These are phyloP conservation scores for Aporrectodea caliginosa DNA, from an alignment of 1,140 invertebrate genomes.

Conservation along the genomic window DNA sequence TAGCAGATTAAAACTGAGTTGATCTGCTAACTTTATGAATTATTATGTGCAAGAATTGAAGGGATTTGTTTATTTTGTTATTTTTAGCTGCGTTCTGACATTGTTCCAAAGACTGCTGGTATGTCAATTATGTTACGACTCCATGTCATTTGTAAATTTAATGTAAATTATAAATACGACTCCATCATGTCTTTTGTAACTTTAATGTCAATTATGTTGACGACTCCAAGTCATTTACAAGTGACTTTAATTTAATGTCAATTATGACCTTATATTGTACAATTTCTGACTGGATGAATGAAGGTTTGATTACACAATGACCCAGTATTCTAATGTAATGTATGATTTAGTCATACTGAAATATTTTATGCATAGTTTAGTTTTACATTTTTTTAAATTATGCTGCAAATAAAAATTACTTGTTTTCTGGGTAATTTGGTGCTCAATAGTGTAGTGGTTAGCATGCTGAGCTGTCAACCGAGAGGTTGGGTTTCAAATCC, in stretches of 20 bases:
- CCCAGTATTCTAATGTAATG: too few species aligned
- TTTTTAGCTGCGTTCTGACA: slow-evolving; percentile 62
- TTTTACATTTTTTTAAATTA: too few species aligned
- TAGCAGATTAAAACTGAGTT: background rate
- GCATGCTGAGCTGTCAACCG: too few species aligned
- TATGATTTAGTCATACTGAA: too few species aligned
- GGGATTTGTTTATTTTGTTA: background rate
- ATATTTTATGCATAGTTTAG: too few species aligned
- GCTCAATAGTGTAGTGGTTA: too few species aligned
- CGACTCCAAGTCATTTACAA: background rate
- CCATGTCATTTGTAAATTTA: background rate
- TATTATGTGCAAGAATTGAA: background rate
- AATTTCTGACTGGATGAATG: background rate
- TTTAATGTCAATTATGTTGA: background rate
- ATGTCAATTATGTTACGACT: slow-evolving; percentile 11
- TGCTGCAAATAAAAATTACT: too few species aligned
- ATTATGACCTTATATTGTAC: background rate
- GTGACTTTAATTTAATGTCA: background rate
- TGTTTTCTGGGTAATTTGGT: too few species aligned
- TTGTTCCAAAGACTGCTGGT: slow-evolving; percentile 84
- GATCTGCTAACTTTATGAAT: background rate
- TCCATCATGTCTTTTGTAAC: too few species aligned
- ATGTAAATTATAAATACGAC: too few species aligned
- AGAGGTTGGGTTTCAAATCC: too few species aligned
- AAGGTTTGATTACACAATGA: too few species aligned